Conservation (phyloP, 2,113 vertebrate genomes). For the Leucosticte australis region DNA sequence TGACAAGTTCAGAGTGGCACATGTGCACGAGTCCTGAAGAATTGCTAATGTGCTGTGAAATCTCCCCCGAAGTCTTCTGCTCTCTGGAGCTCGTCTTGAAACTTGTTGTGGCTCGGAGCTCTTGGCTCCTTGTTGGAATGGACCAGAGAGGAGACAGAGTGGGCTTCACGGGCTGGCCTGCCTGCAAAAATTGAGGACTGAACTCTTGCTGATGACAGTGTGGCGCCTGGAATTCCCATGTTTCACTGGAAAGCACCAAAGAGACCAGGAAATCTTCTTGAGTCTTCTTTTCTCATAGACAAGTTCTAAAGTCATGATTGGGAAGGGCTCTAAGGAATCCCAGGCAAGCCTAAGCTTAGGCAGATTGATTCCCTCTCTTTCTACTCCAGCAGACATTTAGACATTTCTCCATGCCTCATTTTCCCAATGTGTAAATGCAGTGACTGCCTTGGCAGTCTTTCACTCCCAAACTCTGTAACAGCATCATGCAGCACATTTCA, state of each 20-base stretch:
- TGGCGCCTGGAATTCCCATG: not conserved
- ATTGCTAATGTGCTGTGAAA: not conserved
- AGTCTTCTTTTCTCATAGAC: not conserved
- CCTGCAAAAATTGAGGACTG: not conserved
- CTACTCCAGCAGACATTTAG: not conserved
- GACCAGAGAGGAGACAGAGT: not conserved
- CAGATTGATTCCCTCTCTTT: not conserved
- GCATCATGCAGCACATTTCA: not conserved
- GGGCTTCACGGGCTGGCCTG: not conserved
- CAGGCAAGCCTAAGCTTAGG: not conserved
- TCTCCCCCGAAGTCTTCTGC: not conserved
- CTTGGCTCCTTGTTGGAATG: not conserved
- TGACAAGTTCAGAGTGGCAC: not conserved
- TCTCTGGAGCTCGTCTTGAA: not conserved
- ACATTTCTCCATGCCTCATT: not conserved
- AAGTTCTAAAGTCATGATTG: not conserved
- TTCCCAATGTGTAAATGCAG: not conserved
- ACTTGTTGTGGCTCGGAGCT: accelerated
- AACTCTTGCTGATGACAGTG: not conserved
- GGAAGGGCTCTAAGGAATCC: not conserved
- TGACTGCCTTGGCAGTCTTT: not conserved
- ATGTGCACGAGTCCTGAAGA: not conserved
- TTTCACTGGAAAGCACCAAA: not conserved
- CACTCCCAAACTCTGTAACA: not conserved
- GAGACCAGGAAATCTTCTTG: not conserved